Evolutionary conservation across 2,888 invertebrate species (phyloP).

Genomic region (Stenodema calcarata): DNA sequence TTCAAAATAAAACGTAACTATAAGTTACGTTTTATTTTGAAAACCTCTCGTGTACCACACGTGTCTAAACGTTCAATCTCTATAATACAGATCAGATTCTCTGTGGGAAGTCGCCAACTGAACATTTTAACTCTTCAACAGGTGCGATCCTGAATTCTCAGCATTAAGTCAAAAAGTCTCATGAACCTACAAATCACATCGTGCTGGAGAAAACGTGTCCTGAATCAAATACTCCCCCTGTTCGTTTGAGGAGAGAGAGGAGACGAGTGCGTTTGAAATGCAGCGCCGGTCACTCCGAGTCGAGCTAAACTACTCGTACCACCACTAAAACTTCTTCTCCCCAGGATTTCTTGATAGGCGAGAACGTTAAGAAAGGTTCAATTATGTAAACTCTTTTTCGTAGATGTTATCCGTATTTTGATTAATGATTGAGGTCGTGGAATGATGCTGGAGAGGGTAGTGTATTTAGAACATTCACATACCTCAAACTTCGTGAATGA

Average conservation of each 20-base stretch:
- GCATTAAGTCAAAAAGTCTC: too few species aligned
- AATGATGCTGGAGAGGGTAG: not conserved
- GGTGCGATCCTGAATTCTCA: too few species aligned
- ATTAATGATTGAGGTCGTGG: slow-evolving; percentile 14
- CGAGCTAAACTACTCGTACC: not conserved
- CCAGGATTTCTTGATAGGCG: not conserved
- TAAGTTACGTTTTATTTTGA: too few species aligned
- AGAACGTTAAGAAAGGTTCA: not conserved
- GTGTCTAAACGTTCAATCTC: too few species aligned
- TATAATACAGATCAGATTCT: too few species aligned
- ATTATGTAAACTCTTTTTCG: slow-evolving; percentile 7
- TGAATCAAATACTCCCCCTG: not conserved
- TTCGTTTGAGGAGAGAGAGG: not conserved
- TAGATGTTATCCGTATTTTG: slow-evolving; percentile 27
- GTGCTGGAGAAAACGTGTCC: not conserved
- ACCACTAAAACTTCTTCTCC: not conserved
- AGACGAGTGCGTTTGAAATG: not conserved
- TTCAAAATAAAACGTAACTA: too few species aligned
- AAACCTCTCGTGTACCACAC: too few species aligned
- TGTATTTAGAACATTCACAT: too few species aligned
- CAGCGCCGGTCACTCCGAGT: not conserved
- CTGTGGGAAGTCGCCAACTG: too few species aligned
- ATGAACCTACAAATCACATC: too few species aligned
- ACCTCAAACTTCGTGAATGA: too few species aligned
- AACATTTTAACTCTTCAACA: too few species aligned